Conservation (phyloP, 2,888 invertebrate species). For the Papilio protenor region DNA sequence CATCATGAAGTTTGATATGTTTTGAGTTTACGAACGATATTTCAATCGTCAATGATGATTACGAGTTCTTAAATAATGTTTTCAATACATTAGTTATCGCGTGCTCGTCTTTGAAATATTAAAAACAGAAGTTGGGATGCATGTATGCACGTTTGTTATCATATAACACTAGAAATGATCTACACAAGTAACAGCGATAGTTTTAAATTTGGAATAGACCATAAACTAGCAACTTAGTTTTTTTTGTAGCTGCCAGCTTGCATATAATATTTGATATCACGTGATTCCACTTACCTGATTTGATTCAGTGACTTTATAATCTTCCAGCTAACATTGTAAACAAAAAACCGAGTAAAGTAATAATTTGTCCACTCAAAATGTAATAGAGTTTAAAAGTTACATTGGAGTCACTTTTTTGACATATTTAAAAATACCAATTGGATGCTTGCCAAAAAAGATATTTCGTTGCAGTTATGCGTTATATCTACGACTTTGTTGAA, state of each 20-base stretch:
- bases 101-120: neutral
- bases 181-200: neutral
- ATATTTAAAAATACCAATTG: neutral
- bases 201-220: neutral
- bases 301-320: neutral
- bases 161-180: neutral
- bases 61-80: neutral
- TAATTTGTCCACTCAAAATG: neutral
- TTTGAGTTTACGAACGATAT: neutral
- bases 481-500: neutral
- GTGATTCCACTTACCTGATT: neutral
- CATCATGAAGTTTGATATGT: neutral
- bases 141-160: neutral
- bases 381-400: neutral
- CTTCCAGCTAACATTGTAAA: neutral
- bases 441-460: constrained; percentile 18
- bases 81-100: neutral
- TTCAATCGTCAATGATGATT: neutral
- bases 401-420: neutral
- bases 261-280: neutral
- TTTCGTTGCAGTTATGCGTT: neutral
- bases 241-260: neutral
- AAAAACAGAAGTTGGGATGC: neutral
- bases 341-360: neutral
- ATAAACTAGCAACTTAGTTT: neutral